Evolutionary conservation across 2,113 vertebrate genomes (phyloP).

Genomic region (Pycnonotus jocosus): DNA sequence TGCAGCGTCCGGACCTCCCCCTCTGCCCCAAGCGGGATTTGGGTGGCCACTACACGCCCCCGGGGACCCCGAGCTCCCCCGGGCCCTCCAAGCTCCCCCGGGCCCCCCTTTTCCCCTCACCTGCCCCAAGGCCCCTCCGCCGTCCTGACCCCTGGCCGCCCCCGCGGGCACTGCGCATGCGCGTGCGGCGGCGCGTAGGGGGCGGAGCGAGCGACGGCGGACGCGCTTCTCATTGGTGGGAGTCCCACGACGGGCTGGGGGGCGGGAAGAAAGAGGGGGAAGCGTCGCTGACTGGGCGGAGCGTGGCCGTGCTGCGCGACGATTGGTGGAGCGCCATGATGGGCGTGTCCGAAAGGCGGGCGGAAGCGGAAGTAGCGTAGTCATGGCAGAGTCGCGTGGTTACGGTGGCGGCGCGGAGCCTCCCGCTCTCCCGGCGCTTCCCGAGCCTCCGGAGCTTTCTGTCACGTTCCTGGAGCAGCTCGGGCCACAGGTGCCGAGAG

Average conservation of each 20-base stretch:
- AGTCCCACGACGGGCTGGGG: rapidly evolving
- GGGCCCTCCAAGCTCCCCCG: no score
- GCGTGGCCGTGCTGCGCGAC: rapidly evolving
- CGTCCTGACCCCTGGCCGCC: not conserved
- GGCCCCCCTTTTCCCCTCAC: not conserved
- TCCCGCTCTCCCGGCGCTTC: no score
- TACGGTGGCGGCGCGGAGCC: rapidly evolving
- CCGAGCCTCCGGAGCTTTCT: no score
- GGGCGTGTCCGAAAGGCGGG: not conserved
- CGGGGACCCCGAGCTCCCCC: rapidly evolving
- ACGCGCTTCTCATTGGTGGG: not conserved
- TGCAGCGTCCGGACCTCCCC: not conserved
- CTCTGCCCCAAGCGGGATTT: not conserved
- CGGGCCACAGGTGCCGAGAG: no score
- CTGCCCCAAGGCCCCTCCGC: not conserved
- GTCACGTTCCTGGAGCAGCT: not conserved
- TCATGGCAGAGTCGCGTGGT: rapidly evolving
- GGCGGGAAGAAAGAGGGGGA: rapidly evolving
- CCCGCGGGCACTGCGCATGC: not conserved
- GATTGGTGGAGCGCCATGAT: rapidly evolving
- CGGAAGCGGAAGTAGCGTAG: not conserved
- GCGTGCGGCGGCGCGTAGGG: rapidly evolving
- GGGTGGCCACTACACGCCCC: not conserved
- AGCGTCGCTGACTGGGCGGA: not conserved
- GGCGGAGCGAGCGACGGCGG: rapidly evolving